These are phyloP conservation scores for Ptycholaimellus sp. DNA, from an alignment of 2,888 invertebrate species.

Conservation along the genomic window DNA sequence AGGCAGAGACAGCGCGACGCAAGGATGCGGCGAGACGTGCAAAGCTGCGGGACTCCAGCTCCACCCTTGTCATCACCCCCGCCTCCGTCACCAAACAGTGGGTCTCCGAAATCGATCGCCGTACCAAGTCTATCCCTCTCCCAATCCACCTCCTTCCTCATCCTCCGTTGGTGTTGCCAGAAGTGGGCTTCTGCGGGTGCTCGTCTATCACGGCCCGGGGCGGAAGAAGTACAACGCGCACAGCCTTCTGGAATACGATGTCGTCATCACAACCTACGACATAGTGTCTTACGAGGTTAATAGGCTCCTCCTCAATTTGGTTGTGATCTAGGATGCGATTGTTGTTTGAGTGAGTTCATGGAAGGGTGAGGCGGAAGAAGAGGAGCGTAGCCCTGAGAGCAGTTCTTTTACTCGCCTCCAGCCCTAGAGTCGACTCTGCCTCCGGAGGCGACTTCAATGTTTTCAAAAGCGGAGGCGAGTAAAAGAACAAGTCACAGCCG, in stretches of 20 bases:
- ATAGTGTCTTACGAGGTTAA: constrained; percentile 34
- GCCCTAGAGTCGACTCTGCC: no score
- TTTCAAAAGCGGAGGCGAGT: no score
- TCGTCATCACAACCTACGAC: constrained; percentile 70
- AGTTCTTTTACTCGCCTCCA: no score
- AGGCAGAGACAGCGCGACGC: no score
- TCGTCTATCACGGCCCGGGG: constrained; percentile 55
- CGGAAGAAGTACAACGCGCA: constrained; percentile 32
- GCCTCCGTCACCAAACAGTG: constrained; percentile 73
- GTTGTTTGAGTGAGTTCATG: constrained; percentile 26
- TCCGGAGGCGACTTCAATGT: no score
- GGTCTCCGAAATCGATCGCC: constrained; percentile 41
- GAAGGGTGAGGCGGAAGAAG: neutral
- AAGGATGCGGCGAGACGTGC: neutral
- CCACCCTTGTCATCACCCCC: constrained; percentile 58
- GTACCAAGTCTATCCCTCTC: no score
- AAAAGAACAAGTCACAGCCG: no score
- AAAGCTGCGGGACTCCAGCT: constrained; percentile 18
- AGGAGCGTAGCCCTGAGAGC: neutral
- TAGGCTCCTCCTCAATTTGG: neutral
- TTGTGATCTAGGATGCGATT: neutral
- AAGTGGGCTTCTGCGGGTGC: constrained; percentile 39
- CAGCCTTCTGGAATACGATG: no score
- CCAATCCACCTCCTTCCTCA: no score
- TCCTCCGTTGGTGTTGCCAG: constrained; percentile 5